phyloP scores from a whole-genome alignment of 2,888 invertebrate genomes.

The Tipula helvola region DNA sequence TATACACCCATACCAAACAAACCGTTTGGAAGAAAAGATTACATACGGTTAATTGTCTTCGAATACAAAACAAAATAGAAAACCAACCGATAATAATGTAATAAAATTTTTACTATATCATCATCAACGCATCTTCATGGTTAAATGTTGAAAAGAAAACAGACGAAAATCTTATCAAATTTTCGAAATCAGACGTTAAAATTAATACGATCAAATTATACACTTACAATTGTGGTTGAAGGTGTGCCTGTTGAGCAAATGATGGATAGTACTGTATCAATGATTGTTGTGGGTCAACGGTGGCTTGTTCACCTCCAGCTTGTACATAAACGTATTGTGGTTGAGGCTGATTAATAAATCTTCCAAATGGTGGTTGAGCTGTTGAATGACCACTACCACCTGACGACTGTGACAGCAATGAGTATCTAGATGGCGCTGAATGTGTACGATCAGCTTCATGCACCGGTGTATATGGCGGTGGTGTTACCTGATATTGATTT shows the following conservation, averaged over 20 bases:
- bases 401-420: slow-evolving; percentile 10
- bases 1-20: neutral
- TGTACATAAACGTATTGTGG: slow-evolving; percentile 19
- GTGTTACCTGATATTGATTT: slow-evolving; percentile 5
- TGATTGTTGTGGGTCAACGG: slow-evolving; percentile 14
- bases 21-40: neutral
- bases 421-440: slow-evolving; percentile 15
- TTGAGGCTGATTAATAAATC: slow-evolving; percentile 14
- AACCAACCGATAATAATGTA: neutral
- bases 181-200: neutral
- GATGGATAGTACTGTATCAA: neutral
- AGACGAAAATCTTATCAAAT: neutral
- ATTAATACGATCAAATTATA: neutral
- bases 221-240: neutral
- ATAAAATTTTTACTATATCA: neutral
- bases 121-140: neutral
- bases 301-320: slow-evolving; percentile 13
- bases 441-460: slow-evolving; percentile 16
- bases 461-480: slow-evolving; percentile 12
- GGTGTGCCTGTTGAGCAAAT: neutral
- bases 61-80: neutral
- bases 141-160: neutral
- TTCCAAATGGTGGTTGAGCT: neutral
- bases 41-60: neutral
- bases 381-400: neutral